Conservation (phyloP, 2,113 vertebrate species). For the Pseudonaja textilis region DNA sequence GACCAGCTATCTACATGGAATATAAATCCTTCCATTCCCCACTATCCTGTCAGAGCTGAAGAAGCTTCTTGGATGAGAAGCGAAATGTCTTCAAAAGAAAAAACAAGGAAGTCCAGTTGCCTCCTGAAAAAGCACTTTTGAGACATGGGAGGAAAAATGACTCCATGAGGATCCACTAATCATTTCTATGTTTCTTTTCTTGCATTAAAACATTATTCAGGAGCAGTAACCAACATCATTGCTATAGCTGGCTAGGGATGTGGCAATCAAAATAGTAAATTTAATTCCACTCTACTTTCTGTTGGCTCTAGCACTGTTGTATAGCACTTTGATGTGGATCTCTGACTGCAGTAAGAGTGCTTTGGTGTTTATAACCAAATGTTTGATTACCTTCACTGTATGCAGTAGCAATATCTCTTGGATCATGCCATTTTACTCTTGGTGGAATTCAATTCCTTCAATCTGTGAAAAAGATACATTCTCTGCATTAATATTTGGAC, state of each 20-base stretch:
- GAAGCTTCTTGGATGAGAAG: too few species aligned
- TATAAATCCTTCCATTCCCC: too few species aligned
- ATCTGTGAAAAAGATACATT: neutral
- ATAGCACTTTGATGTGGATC: neutral
- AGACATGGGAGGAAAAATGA: neutral
- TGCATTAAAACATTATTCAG: too few species aligned
- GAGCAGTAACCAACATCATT: neutral
- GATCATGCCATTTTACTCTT: neutral
- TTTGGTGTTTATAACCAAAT: neutral
- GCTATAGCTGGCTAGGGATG: neutral
- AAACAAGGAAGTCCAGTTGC: too few species aligned
- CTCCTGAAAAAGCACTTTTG: too few species aligned
- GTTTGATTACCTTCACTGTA: neutral
- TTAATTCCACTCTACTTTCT: neutral
- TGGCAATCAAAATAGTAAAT: neutral
- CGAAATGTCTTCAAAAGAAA: too few species aligned
- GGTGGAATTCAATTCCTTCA: neutral
- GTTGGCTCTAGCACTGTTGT: neutral
- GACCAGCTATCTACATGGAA: too few species aligned
- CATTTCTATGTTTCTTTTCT: neutral
- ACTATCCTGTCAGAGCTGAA: too few species aligned
- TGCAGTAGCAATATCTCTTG: neutral
- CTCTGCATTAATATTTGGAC: neutral
- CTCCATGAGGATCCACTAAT: neutral
- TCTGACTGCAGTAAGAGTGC: neutral